Base-by-base conservation (phyloP, 2,113 vertebrate genomes). In the Suricata suricatta region DNA sequence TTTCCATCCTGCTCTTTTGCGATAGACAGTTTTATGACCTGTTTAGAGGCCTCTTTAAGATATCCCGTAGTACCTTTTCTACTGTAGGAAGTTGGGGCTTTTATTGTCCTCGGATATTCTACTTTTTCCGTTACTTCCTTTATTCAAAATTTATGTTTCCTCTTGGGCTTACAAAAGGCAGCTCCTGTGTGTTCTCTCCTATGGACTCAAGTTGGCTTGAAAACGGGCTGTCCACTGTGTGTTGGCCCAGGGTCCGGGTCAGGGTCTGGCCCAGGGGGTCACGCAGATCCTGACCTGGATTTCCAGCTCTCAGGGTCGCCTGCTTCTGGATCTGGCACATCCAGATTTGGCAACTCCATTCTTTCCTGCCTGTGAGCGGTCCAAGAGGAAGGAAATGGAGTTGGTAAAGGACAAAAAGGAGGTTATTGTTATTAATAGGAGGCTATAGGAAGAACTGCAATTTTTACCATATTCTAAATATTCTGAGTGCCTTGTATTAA, bases 391-490 rank as follows among this genome's bases (percentile, higher is more conserved):
- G 98, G 97, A 98, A 98, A 69, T 64, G 21, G 95, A 92, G 84
- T 96, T 96, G 88, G 44, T 66, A 12, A 25, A 91, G 76, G 92
- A 87, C 74, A 60, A 93, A 96, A 96, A 76, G 69, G 74, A 33
- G 64, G 35, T 83, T 95, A 76, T 92, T 88, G 91, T 98, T 98
- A 98, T 98, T 97, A 96, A 72, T 92, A 96, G 98, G 88, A 97
- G 31, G 74, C 80, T 98, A 98, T 98, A 95, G 98, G 98, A 98
- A 97, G 97, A 71, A 52, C 68, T 47, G 19, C 90, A 60, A 16
- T 95, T 94, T 96, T 95, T 90, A 94, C 92, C 47, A 23, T 90
- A 66, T 85, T 88, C 80, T 94, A 63, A 91, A 27, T 92, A 76
- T 88, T 90, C 84, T 94, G 29, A 91, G 79, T 60, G 83, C 54